A percentile compares a stretch with the other conserved stretches of the same genome.
These are phyloP conservation scores for Nycticebus coucang DNA, from an alignment of 2,113 vertebrate species.

Conservation along the genomic window DNA sequence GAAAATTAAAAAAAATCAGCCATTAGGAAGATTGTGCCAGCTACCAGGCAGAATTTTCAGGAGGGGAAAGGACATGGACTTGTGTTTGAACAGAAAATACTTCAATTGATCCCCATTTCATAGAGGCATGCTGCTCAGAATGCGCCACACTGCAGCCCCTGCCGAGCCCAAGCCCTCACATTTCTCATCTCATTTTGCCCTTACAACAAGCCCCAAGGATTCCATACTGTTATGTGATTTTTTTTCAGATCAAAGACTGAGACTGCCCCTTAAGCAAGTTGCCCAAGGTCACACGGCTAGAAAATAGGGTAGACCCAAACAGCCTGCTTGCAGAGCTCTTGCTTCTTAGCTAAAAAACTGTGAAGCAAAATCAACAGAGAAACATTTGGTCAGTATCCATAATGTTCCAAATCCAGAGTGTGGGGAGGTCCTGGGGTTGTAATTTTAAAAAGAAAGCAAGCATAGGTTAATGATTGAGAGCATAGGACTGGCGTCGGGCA, in stretches of 20 bases:
- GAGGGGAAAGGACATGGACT: not conserved
- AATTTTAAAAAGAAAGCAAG: not conserved
- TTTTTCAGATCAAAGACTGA: not conserved
- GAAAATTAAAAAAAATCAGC: not conserved
- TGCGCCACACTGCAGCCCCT: not conserved
- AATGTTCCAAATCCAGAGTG: not conserved
- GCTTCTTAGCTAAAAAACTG: not conserved
- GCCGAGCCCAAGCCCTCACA: not conserved
- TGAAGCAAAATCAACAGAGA: not conserved
- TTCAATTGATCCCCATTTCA: not conserved
- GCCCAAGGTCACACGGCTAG: not conserved
- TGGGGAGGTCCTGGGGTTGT: not conserved
- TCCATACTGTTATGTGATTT: not conserved
- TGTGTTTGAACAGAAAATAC: not conserved
- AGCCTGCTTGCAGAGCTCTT: not conserved
- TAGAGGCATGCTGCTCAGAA: not conserved
- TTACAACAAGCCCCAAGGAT: not conserved
- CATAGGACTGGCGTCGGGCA: not conserved
- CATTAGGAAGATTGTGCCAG: not conserved
- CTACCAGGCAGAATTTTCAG: not conserved
- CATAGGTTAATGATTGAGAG: not conserved
- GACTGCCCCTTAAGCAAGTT: not conserved
- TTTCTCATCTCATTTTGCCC: not conserved
- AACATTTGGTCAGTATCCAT: not conserved
- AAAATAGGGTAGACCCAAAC: not conserved